Percentiles rank a stretch among this genome's conserved stretches.
These are phyloP conservation scores for Dendrolimus houi DNA, from an alignment of 2,888 invertebrate genomes.

Conservation along the genomic window DNA sequence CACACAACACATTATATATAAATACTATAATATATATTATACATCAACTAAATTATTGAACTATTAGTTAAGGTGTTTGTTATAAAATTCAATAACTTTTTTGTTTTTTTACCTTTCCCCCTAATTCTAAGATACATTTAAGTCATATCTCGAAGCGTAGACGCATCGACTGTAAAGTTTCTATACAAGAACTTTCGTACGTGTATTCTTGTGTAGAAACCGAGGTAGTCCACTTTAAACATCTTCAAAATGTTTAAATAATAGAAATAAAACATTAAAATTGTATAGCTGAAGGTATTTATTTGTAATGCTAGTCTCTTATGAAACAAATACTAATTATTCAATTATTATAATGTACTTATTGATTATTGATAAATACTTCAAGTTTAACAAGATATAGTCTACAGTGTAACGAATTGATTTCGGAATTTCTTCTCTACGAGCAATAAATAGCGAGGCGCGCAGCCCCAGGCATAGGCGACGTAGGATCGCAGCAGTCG, in stretches of 20 bases:
- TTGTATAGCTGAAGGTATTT: conserved; percentile 76
- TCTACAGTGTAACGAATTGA: conserved; percentile 73
- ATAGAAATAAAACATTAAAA: conserved; percentile 70
- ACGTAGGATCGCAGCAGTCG: conserved; percentile 70
- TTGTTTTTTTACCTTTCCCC: conserved; percentile 74
- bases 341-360: conserved; percentile 77
- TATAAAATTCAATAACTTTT: conserved; percentile 75
- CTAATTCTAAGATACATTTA: conserved; percentile 72
- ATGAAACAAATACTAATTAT: conserved; percentile 76
- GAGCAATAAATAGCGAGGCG: conserved; percentile 54
- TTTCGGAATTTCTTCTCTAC: conserved; percentile 68
- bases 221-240: conserved; percentile 69
- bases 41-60: conserved; percentile 69
- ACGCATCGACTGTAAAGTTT: conserved; percentile 60
- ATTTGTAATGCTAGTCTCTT: conserved; percentile 77
- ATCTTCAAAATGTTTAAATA: conserved; percentile 70
- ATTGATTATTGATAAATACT: conserved; percentile 76
- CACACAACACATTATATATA: conserved; percentile 20
- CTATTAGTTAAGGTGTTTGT: conserved; percentile 75
- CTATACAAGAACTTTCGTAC: conserved; percentile 46
- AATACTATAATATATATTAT: conserved; percentile 14
- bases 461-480: conserved; percentile 49
- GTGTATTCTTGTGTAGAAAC: conserved; percentile 57
- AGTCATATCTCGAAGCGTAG: conserved; percentile 74
- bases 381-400: conserved; percentile 74